phyloP scores from a whole-genome alignment of 92 coral and sea anemone species.

The Siderastrea siderea region DNA sequence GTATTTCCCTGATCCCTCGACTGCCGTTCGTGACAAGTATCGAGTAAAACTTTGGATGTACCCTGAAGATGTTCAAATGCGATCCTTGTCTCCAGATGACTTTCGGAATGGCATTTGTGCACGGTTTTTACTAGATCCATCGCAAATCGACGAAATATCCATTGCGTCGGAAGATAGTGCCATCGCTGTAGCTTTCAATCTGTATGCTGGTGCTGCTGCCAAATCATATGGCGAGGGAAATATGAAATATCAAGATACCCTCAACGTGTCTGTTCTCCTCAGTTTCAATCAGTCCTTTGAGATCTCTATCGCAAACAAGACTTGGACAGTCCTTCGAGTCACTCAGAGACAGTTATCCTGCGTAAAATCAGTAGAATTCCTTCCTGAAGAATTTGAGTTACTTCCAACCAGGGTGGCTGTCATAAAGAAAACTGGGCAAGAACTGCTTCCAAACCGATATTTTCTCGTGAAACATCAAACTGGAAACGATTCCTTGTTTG shows the following conservation, averaged over 20 bases:
- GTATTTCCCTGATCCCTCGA: constrained; percentile 47
- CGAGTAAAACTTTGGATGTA: constrained; percentile 78
- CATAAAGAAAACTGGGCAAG: constrained; percentile 41
- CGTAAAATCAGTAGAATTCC: constrained; percentile 47
- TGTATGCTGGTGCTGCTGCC: constrained; percentile 49
- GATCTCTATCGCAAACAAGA: constrained; percentile 38
- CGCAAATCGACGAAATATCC: constrained; percentile 49
- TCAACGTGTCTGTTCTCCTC: constrained; percentile 39
- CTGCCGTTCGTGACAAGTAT: constrained; percentile 79
- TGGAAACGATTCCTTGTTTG: constrained; percentile 18
- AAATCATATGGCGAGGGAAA: neutral
- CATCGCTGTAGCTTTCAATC: constrained; percentile 48
- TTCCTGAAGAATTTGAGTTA: constrained; percentile 50
- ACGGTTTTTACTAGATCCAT: constrained; percentile 40
- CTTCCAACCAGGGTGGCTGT: constrained; percentile 32
- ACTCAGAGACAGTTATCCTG: constrained; percentile 79
- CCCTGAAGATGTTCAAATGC: constrained; percentile 49
- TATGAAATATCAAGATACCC: neutral
- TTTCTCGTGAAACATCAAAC: constrained; percentile 33
- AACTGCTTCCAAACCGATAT: constrained; percentile 42
- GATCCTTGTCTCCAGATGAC: constrained; percentile 40
- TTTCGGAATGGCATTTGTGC: constrained; percentile 52
- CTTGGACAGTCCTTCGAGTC: constrained; percentile 74
- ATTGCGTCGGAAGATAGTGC: constrained; percentile 41
- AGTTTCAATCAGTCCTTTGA: constrained; percentile 69